These are phyloP conservation scores for Centrocercus urophasianus DNA, from an alignment of 2,113 vertebrate genomes.

Conservation along the genomic window DNA sequence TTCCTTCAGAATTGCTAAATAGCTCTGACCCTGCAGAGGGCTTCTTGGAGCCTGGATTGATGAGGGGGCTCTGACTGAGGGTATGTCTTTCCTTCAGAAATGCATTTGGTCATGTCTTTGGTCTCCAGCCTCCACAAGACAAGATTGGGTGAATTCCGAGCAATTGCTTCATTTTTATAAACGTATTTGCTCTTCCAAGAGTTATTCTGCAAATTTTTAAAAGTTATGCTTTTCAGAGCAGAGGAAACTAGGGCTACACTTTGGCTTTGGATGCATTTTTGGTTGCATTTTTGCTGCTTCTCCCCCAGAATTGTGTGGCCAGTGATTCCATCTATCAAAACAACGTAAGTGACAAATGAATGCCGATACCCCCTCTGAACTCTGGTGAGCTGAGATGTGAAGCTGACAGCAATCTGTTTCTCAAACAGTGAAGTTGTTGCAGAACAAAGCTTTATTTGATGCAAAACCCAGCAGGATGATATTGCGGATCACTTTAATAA, in stretches of 20 bases:
- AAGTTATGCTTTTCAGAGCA: not conserved
- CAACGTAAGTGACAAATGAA: not conserved
- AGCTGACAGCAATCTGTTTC: not conserved
- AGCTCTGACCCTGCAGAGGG: not conserved
- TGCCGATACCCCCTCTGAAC: not conserved
- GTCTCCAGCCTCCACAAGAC: not conserved
- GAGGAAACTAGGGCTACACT: accelerated
- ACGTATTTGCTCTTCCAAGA: not conserved
- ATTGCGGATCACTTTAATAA: not conserved
- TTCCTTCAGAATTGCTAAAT: not conserved
- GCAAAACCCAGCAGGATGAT: not conserved
- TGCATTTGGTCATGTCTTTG: accelerated
- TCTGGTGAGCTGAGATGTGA: not conserved
- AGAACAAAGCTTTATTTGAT: not conserved
- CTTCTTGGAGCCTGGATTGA: not conserved
- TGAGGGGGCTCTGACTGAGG: not conserved
- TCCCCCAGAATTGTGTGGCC: not conserved
- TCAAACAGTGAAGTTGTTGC: not conserved
- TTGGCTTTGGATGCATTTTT: accelerated
- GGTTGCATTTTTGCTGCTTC: accelerated
- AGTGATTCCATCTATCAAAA: not conserved
- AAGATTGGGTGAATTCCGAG: not conserved
- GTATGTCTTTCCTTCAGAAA: not conserved
- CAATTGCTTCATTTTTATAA: not conserved
- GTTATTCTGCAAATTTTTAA: not conserved